phyloP scores from a whole-genome alignment of 35 echinoderm and acorn worm species.

The Amphiura filiformis region DNA sequence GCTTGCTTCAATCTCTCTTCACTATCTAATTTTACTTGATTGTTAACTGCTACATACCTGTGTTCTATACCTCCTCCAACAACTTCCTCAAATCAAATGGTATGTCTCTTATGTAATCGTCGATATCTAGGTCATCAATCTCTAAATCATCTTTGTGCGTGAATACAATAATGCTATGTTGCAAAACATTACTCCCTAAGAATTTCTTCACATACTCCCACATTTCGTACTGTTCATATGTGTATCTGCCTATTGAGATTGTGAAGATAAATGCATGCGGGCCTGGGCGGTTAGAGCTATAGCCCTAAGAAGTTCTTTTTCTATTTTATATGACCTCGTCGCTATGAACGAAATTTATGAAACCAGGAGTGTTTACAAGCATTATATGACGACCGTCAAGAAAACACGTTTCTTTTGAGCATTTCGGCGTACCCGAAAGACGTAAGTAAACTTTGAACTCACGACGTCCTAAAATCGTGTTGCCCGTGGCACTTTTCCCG shows the following conservation, averaged over 20 bases:
- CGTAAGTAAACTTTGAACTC: background rate
- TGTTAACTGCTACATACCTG: no score
- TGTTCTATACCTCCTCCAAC: no score
- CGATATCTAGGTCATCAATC: background rate
- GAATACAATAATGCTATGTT: background rate
- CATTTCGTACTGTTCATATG: background rate
- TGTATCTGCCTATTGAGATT: background rate
- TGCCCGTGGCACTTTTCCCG: conserved; percentile 28
- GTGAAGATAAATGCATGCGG: background rate
- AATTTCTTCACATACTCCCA: background rate
- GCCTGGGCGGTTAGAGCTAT: background rate
- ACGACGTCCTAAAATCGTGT: background rate
- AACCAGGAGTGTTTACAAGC: conserved; percentile 8
- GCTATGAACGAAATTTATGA: background rate
- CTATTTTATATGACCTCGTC: background rate
- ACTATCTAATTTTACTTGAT: no score
- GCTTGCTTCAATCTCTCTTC: no score
- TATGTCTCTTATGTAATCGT: no score
- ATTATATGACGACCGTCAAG: background rate
- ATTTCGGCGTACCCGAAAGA: background rate
- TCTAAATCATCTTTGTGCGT: background rate
- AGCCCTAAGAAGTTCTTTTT: background rate
- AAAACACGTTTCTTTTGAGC: background rate
- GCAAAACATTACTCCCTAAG: background rate
- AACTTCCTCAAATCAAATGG: no score